Evolutionary conservation across 2,797 vertebrate species (phyloP).

Genomic region (Columba guinea): DNA sequence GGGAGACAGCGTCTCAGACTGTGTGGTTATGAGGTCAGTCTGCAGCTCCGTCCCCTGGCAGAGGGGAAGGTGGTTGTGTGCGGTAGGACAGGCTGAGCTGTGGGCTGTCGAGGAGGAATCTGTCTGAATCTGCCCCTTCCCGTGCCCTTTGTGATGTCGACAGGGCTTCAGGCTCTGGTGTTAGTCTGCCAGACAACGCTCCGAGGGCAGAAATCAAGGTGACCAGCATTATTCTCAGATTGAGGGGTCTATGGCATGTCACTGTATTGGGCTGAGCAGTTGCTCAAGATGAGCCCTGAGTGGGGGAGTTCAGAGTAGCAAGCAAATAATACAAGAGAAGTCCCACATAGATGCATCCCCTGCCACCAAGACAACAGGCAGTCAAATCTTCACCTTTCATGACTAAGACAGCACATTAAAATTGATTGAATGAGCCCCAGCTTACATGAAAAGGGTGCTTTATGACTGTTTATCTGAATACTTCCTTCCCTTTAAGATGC

Average conservation of each 20-base stretch:
- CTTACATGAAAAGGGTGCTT: neutral
- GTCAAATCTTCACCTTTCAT: conserved; percentile 1
- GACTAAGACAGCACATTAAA: neutral
- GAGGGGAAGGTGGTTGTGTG: neutral
- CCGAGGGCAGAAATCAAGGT: neutral
- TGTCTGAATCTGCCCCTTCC: neutral
- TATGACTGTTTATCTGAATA: neutral
- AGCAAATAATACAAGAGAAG: neutral
- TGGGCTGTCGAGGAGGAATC: neutral
- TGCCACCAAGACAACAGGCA: neutral
- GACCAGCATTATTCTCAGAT: neutral
- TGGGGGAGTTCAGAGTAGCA: neutral
- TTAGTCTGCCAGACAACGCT: neutral
- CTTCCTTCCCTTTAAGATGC: neutral
- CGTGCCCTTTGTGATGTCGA: neutral
- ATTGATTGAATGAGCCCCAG: conserved; percentile 28
- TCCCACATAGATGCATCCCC: neutral
- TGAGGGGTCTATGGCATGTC: neutral
- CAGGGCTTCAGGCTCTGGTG: neutral
- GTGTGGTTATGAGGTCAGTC: neutral
- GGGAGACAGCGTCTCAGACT: neutral
- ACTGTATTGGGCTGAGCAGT: neutral
- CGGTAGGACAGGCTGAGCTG: neutral
- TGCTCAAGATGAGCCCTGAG: neutral
- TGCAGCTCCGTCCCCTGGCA: neutral